Conservation (phyloP, 2,113 vertebrate species). For the Mustelus asterias region DNA sequence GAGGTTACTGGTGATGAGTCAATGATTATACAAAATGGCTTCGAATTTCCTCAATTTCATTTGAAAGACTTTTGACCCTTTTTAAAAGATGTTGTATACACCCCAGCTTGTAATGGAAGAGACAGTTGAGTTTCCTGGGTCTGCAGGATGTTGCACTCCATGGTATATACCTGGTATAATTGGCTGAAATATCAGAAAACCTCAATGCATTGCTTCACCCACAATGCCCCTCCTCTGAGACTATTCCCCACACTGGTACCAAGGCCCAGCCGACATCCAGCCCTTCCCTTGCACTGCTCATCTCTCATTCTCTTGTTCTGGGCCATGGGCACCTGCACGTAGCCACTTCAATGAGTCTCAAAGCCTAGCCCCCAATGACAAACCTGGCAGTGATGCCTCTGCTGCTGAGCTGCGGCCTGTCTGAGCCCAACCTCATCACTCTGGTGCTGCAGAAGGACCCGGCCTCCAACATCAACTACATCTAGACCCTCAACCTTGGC, state of each 20-base stretch:
- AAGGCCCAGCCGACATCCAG: neutral
- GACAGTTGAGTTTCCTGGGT: neutral
- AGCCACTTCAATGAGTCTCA: neutral
- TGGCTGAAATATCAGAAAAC: neutral
- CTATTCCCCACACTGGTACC: neutral
- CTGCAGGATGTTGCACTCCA: neutral
- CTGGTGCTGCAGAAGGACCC: no score
- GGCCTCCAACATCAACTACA: neutral
- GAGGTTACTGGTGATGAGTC: neutral
- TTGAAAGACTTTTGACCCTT: neutral
- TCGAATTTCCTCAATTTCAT: neutral
- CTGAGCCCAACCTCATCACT: no score
- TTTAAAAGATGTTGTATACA: neutral
- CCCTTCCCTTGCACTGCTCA: neutral
- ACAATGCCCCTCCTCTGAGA: neutral
- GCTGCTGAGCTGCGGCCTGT: no score
- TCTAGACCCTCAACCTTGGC: neutral
- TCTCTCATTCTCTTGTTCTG: neutral
- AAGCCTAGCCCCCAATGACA: neutral
- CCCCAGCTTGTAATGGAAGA: neutral
- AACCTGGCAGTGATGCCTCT: neutral
- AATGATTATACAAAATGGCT: neutral
- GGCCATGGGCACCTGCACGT: neutral
- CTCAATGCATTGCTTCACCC: neutral
- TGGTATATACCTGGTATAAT: neutral